Evolutionary conservation across 2,888 invertebrate species (phyloP).

Genomic region (Melinopterus prodromus): DNA sequence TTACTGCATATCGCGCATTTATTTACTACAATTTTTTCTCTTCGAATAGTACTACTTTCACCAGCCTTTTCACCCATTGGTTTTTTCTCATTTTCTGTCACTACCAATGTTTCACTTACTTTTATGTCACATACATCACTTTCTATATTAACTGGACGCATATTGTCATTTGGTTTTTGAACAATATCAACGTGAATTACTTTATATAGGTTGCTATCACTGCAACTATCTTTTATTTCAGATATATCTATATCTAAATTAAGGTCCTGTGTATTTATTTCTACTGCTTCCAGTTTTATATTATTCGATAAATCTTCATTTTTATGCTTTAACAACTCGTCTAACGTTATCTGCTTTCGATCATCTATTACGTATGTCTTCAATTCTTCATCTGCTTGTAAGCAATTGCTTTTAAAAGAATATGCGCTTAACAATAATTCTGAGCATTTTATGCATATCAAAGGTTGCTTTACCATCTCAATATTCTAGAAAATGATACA

Average conservation of each 20-base stretch:
- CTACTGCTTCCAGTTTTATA: too few species aligned
- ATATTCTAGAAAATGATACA: constrained; percentile 21
- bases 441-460: constrained; percentile 27
- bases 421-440: constrained; percentile 26
- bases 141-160: too few species aligned
- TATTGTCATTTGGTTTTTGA: too few species aligned
- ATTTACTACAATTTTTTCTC: background rate
- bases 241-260: too few species aligned
- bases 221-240: too few species aligned
- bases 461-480: constrained; percentile 5
- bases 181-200: too few species aligned
- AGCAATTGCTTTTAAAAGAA: constrained; percentile 26
- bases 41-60: background rate
- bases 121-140: too few species aligned
- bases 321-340: background rate
- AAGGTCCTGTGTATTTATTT: too few species aligned
- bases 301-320: background rate
- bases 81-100: too few species aligned
- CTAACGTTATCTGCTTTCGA: background rate
- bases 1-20: background rate
- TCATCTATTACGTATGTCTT: constrained; percentile 12
- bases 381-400: constrained; percentile 25
- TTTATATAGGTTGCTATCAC: too few species aligned
- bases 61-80: background rate
- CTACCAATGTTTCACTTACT: too few species aligned